Base-by-base conservation (phyloP, 2,113 vertebrate species). In the Anoplopoma fimbria region DNA sequence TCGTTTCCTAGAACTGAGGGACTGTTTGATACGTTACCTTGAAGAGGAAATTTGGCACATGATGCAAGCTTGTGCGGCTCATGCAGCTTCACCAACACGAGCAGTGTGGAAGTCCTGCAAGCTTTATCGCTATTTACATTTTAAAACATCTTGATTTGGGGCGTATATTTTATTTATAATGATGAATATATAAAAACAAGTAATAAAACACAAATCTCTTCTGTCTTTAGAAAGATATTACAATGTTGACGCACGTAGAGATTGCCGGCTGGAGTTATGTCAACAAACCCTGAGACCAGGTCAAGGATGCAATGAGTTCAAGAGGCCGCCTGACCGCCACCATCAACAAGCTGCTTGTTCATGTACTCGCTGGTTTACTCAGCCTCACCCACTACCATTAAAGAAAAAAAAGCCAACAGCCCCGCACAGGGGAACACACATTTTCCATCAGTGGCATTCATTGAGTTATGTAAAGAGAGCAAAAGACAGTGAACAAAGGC, bases 211-310 rank as follows among this genome's bases (percentile, higher is more conserved):
- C 3, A 14, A 72, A 29, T 38, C 0, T 7, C 3, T 45, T 42
- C 19, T 70, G 10, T 42, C 10, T 29, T 31, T 38, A 12, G 51
- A 14, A 69, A 10, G 21, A 49, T n/a, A 36, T 36, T 25, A 76
- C 13, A 67, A 10, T 19, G 47, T 29, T 69, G 61, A n/a, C 1
- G 9, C 67, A 65, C 10, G 38, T 21, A 31, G 8, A 71, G 33
- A 51, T 21, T 63, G 34, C 29, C 29, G 23, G 13, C 31, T 36
- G 27, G 40, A 68, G 58, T 55, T 17, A 45, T 58, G 65, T 84
- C 73, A 87, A 85, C 57, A 88, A 79, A 82, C 75, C 3, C 1
- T 75, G 42, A 69, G 79, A 89, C 31, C 67, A 73, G 85, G 75
- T 82, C 76, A 85, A 19, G n/a, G 55, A 78, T 69, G 49, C 55